These are phyloP conservation scores for Otus sunia DNA, from an alignment of 2,113 vertebrate species.

Conservation along the genomic window DNA sequence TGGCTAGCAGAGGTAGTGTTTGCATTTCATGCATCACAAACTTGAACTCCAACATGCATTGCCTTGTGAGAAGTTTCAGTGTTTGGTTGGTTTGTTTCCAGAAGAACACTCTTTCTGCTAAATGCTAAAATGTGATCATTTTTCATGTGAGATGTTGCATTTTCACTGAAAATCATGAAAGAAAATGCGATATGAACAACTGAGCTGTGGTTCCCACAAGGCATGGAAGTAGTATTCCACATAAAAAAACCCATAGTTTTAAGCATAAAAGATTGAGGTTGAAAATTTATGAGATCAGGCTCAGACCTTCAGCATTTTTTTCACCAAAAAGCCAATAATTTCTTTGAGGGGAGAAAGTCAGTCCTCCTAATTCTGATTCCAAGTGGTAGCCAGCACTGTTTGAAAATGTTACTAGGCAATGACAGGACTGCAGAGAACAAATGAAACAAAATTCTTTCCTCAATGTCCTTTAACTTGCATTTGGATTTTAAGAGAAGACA, in stretches of 20 bases:
- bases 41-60: not conserved
- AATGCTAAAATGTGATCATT: not conserved
- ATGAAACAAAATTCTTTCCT: not conserved
- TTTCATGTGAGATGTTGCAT: not conserved
- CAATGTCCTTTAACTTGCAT: not conserved
- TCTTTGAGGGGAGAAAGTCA: not conserved
- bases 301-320: not conserved
- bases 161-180: not conserved
- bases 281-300: not conserved
- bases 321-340: not conserved
- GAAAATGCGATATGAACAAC: not conserved
- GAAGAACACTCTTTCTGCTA: not conserved
- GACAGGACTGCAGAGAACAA: not conserved
- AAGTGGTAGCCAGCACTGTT: not conserved
- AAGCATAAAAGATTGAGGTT: not conserved
- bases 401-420: constrained; percentile 20
- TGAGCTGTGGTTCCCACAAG: not conserved
- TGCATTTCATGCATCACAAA: not conserved
- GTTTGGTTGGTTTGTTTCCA: not conserved
- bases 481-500: not conserved
- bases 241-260: not conserved
- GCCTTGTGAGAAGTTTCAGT: not conserved
- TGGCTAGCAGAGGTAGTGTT: not conserved
- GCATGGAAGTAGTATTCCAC: not conserved
- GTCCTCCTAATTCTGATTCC: not conserved